Conservation (phyloP, 2,113 vertebrate species). For the Cinclus mexicanus region DNA sequence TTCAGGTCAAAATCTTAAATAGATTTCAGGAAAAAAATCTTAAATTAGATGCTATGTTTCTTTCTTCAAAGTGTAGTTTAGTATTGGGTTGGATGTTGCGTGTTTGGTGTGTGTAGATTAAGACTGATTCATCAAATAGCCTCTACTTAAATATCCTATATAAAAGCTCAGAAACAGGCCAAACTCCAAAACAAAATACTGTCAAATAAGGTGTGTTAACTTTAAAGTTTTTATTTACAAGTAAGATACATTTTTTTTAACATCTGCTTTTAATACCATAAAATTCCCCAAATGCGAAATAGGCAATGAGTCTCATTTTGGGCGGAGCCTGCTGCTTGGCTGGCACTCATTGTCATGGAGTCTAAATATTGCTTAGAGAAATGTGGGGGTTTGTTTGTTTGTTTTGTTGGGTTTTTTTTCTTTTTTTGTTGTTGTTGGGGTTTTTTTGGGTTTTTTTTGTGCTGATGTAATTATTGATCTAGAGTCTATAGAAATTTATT, state of each 20-base stretch:
- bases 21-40: neutral
- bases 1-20: neutral
- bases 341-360: neutral
- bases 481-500: neutral
- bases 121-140: neutral
- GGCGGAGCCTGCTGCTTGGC: neutral
- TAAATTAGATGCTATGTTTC: neutral
- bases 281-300: neutral
- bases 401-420: too few relatives aligned
- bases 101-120: neutral
- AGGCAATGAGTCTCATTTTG: neutral
- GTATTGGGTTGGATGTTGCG: fast-evolving
- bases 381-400: neutral
- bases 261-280: conserved; percentile 17
- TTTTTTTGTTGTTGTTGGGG: neutral
- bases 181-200: neutral
- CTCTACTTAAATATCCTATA: neutral
- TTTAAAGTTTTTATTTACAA: neutral
- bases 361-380: neutral
- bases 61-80: neutral
- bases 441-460: neutral
- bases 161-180: neutral
- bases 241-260: neutral
- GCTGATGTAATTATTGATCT: neutral
- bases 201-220: neutral